A percentile compares a stretch with the other conserved stretches of the same genome.
These are phyloP conservation scores for Elaeidobius kamerunicus DNA, from an alignment of 2,888 invertebrate species.

Conservation along the genomic window DNA sequence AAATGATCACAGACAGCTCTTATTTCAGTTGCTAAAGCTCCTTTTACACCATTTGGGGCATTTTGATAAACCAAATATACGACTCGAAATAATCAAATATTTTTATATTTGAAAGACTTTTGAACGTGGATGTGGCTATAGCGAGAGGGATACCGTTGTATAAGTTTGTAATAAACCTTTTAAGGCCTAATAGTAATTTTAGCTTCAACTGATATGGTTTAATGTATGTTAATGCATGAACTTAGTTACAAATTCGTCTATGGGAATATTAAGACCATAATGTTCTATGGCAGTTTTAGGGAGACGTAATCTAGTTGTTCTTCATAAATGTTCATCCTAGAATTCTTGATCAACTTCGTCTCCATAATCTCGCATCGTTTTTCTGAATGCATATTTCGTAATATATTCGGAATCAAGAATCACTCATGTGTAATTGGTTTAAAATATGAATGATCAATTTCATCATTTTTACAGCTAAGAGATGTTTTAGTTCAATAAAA, in stretches of 20 bases:
- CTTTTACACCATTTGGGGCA: constrained; percentile 81
- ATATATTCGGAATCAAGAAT: constrained; percentile 71
- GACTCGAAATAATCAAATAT: too few species aligned
- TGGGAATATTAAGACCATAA: constrained; percentile 56
- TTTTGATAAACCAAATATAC: constrained; percentile 89
- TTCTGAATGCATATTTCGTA: constrained; percentile 69
- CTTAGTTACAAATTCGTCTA: constrained; percentile 32
- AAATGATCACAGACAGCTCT: constrained; percentile 81
- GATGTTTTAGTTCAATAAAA: too few species aligned
- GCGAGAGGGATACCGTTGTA: constrained; percentile 77
- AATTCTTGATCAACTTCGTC: constrained; percentile 74
- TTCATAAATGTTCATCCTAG: constrained; percentile 70
- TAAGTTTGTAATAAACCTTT: constrained; percentile 72
- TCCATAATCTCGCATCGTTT: constrained; percentile 62
- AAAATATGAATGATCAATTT: too few species aligned
- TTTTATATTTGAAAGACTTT: too few species aligned
- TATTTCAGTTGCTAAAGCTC: constrained; percentile 78
- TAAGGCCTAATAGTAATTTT: constrained; percentile 63
- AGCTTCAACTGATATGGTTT: neutral
- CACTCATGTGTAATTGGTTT: too few species aligned
- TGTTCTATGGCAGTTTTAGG: constrained; percentile 55
- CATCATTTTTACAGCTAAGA: too few species aligned
- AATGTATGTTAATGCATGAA: neutral
- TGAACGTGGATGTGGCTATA: constrained; percentile 80
- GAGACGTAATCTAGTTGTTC: constrained; percentile 61